Conservation (phyloP, 2,888 invertebrate genomes). For the Cyaniris semiargus region DNA sequence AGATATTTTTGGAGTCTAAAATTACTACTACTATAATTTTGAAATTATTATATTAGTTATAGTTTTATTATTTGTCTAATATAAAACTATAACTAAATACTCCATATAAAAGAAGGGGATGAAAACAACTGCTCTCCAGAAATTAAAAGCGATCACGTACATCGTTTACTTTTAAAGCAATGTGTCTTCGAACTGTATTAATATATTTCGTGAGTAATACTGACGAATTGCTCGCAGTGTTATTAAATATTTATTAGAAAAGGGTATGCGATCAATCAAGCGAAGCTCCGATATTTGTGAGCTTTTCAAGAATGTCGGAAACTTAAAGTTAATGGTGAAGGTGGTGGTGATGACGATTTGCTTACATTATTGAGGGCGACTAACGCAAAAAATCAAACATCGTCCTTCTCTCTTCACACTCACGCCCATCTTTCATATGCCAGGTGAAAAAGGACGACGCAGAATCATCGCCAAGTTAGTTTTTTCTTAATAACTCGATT, state of each 20-base stretch:
- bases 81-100: no score
- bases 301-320: not conserved
- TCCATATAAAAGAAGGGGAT: not conserved
- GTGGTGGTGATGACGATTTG: not conserved
- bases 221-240: constrained; percentile 68
- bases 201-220: constrained; percentile 71
- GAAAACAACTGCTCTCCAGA: not conserved
- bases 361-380: no score
- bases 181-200: constrained; percentile 56
- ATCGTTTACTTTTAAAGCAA: constrained; percentile 42
- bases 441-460: no score
- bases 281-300: constrained; percentile 14
- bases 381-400: no score
- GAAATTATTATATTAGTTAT: no score
- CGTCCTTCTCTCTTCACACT: no score
- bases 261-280: constrained; percentile 70
- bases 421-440: no score
- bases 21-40: no score
- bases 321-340: not conserved
- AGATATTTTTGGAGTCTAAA: no score
- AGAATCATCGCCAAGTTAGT: no score
- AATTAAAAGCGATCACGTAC: constrained; percentile 22
- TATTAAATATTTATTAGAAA: constrained; percentile 75
- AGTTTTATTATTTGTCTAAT: no score
- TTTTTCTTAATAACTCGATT: no score